Conservation (phyloP, 2,113 vertebrate species). For the Tenrec ecaudatus region DNA sequence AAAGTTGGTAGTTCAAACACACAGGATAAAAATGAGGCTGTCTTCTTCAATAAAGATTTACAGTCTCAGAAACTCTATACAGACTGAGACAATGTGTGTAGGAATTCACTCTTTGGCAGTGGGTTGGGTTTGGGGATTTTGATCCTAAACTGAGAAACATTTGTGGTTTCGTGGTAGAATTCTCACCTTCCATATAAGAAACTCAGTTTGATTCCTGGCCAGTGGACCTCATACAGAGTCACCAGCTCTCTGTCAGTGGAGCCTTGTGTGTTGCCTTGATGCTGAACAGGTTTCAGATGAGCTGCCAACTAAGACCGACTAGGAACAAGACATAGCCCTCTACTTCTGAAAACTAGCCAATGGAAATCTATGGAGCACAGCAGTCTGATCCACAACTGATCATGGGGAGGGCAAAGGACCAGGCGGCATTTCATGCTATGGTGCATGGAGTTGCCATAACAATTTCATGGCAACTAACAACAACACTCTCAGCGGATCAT, state of each 20-base stretch:
- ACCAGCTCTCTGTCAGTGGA: not conserved
- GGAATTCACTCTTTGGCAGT: no score
- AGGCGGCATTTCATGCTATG: not conserved
- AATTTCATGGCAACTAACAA: not conserved
- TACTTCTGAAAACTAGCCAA: not conserved
- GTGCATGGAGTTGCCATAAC: not conserved
- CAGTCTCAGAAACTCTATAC: no score
- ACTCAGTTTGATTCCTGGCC: not conserved
- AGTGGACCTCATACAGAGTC: not conserved
- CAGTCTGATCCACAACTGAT: not conserved
- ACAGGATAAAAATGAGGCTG: no score
- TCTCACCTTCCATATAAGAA: not conserved
- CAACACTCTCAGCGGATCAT: not conserved
- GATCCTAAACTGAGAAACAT: not conserved
- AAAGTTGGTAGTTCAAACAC: no score
- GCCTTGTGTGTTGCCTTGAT: not conserved
- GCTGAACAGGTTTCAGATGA: not conserved
- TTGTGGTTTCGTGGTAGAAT: not conserved
- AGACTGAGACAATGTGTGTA: no score
- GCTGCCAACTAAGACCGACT: not conserved
- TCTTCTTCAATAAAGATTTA: no score
- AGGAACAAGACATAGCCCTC: not conserved
- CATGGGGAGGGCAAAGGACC: not conserved
- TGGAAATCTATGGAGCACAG: not conserved
- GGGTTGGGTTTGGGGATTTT: not conserved